These are phyloP conservation scores for Porites lobata DNA, from an alignment of 92 coral and sea anemone genomes.

Conservation along the genomic window DNA sequence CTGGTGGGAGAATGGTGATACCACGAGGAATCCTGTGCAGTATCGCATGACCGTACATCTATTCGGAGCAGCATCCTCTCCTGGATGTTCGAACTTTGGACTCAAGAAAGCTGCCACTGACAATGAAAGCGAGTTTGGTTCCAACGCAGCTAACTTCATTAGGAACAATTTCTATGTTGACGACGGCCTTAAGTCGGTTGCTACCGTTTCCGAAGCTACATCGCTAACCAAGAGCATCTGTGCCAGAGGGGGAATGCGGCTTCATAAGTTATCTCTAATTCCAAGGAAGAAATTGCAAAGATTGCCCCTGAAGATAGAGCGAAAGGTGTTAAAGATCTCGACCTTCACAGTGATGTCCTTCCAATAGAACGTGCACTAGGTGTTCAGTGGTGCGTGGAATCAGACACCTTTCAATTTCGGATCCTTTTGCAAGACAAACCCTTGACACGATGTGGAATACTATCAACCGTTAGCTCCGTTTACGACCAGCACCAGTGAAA, in stretches of 20 bases:
- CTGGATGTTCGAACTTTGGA: too few relatives aligned
- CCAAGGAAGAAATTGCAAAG: constrained; percentile 44
- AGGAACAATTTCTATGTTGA: too few relatives aligned
- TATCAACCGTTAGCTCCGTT: neutral
- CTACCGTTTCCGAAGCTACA: too few relatives aligned
- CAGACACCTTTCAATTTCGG: constrained; percentile 64
- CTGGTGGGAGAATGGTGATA: too few relatives aligned
- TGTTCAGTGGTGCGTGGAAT: constrained; percentile 63
- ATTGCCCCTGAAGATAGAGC: constrained; percentile 43
- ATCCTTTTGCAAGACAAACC: constrained; percentile 61
- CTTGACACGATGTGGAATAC: constrained; percentile 63
- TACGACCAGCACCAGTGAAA: constrained; percentile 60
- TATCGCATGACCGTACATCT: too few relatives aligned
- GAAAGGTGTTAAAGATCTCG: constrained; percentile 38
- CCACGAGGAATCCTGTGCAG: too few relatives aligned
- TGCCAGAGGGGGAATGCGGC: constrained; percentile 55
- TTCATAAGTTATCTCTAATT: constrained; percentile 57
- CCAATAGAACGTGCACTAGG: constrained; percentile 69
- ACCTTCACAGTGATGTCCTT: constrained; percentile 27
- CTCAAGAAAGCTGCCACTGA: too few relatives aligned
- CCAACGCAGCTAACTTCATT: too few relatives aligned
- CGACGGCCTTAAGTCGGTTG: too few relatives aligned
- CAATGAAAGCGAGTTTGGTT: too few relatives aligned
- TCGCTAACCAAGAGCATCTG: too few relatives aligned
- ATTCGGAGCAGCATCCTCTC: too few relatives aligned